These are phyloP conservation scores for Neoscelio sp. DNA, from an alignment of 2,888 invertebrate species.

Conservation along the genomic window DNA sequence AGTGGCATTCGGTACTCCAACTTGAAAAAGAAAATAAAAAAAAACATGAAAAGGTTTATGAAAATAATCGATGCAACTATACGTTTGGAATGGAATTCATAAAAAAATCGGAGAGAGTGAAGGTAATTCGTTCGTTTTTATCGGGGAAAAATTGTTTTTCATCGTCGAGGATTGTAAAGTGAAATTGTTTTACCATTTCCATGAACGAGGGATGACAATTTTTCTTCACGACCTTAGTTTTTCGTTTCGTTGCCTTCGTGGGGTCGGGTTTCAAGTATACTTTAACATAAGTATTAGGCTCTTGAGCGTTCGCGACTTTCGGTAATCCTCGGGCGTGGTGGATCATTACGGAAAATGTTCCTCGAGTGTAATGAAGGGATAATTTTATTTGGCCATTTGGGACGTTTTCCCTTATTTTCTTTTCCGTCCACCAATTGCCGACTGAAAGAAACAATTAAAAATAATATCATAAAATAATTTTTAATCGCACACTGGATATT, in stretches of 20 bases:
- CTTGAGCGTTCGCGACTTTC: conserved; percentile 90
- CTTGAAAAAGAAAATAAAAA: conserved; percentile 25
- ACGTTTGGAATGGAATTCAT: conserved; percentile 9
- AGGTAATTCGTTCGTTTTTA: too few species aligned
- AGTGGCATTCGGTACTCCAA: conserved; percentile 63
- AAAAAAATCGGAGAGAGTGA: too few species aligned
- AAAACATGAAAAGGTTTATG: conserved; percentile 7
- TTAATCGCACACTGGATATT: too few species aligned
- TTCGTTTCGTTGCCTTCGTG: conserved; percentile 96
- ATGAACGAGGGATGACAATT: conserved; percentile 98
- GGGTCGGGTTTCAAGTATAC: conserved; percentile 97
- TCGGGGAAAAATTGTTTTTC: conserved; percentile 6
- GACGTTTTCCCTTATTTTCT: conserved; percentile 78
- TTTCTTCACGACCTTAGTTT: conserved; percentile 96
- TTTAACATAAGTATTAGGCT: conserved; percentile 95
- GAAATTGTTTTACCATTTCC: conserved; percentile 90
- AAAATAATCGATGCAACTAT: conserved; percentile 24
- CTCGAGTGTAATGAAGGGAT: conserved; percentile 90
- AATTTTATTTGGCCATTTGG: conserved; percentile 90
- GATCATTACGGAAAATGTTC: conserved; percentile 91
- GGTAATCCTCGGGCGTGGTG: conserved; percentile 96
- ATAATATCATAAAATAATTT: too few species aligned
- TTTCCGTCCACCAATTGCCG: conserved; percentile 82
- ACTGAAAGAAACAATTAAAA: conserved; percentile 72
- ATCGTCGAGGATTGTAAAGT: background rate